A percentile compares a stretch with the other conserved stretches of the same genome.
These are phyloP conservation scores for Sapajus apella DNA, from an alignment of 2,113 vertebrate species.

Conservation along the genomic window DNA sequence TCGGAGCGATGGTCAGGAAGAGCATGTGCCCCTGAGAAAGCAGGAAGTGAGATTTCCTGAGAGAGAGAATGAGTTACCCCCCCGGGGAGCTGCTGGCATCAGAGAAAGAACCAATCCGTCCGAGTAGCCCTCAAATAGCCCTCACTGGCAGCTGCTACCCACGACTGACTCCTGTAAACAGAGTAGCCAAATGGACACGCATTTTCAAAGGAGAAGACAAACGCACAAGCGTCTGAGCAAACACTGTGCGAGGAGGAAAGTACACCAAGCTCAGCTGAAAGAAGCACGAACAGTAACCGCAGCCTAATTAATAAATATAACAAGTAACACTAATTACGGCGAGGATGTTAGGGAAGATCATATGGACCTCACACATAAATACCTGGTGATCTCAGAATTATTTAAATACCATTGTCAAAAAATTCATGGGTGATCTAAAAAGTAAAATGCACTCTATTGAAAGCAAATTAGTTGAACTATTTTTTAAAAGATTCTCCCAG, in stretches of 20 bases:
- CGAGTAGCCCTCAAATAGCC: not conserved
- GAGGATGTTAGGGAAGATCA: not conserved
- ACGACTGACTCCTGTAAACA: not conserved
- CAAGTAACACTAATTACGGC: not conserved
- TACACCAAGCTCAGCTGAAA: not conserved
- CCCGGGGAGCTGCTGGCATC: not conserved
- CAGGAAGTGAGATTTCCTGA: not conserved
- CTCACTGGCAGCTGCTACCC: not conserved
- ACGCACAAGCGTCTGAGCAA: not conserved
- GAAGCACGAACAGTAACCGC: not conserved
- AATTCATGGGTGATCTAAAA: not conserved
- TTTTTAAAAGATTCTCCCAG: not conserved
- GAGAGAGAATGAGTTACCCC: not conserved
- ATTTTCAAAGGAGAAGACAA: not conserved
- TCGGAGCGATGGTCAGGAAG: not conserved
- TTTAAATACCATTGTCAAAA: not conserved
- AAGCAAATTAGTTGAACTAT: not conserved
- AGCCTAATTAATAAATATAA: not conserved
- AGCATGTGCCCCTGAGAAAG: not conserved
- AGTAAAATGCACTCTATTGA: not conserved
- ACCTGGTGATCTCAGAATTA: not conserved
- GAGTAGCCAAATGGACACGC: not conserved
- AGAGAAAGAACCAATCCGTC: not conserved
- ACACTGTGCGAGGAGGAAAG: not conserved
- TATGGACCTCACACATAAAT: not conserved